Evolutionary conservation across 2,888 invertebrate species (phyloP).

Genomic region (Theretra japonica): DNA sequence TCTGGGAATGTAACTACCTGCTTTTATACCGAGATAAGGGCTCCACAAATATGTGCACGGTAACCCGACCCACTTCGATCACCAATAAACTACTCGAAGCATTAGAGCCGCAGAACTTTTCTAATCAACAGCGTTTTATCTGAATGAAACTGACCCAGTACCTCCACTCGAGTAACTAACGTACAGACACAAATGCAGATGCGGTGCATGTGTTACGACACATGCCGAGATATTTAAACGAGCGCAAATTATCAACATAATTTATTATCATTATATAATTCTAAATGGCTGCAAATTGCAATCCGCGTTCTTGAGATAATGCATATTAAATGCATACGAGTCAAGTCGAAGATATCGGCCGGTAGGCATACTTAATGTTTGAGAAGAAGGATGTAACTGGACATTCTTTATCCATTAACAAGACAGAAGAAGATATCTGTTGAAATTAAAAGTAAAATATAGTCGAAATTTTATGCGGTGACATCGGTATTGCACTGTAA

Average conservation of each 20-base stretch:
- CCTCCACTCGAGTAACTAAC: slow-evolving; percentile 53
- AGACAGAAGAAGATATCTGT: slow-evolving; percentile 19
- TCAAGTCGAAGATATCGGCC: neutral
- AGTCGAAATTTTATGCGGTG: slow-evolving; percentile 11
- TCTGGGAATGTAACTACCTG: slow-evolving; percentile 81
- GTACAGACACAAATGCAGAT: slow-evolving; percentile 60
- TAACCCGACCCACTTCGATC: slow-evolving; percentile 66
- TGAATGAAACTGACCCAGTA: slow-evolving; percentile 65
- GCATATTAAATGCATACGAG: neutral
- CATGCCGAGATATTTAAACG: slow-evolving; percentile 44
- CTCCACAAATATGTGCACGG: slow-evolving; percentile 63
- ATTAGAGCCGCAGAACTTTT: slow-evolving; percentile 55
- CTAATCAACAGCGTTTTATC: slow-evolving; percentile 62
- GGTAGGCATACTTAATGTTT: neutral
- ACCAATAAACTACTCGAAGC: slow-evolving; percentile 51
- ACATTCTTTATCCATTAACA: slow-evolving; percentile 19
- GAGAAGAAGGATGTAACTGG: slow-evolving; percentile 1
- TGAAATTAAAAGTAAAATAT: slow-evolving; percentile 24
- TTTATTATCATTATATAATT: slow-evolving; percentile 41
- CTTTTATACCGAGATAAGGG: slow-evolving; percentile 72
- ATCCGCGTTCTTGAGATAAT: slow-evolving; percentile 26
- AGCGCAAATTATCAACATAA: slow-evolving; percentile 44
- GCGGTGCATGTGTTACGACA: slow-evolving; percentile 52
- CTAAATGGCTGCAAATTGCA: slow-evolving; percentile 6
- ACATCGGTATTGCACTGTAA: slow-evolving; percentile 9